Base-by-base conservation (phyloP, 2,888 invertebrate genomes). In the Ischnus inquisitorius region DNA sequence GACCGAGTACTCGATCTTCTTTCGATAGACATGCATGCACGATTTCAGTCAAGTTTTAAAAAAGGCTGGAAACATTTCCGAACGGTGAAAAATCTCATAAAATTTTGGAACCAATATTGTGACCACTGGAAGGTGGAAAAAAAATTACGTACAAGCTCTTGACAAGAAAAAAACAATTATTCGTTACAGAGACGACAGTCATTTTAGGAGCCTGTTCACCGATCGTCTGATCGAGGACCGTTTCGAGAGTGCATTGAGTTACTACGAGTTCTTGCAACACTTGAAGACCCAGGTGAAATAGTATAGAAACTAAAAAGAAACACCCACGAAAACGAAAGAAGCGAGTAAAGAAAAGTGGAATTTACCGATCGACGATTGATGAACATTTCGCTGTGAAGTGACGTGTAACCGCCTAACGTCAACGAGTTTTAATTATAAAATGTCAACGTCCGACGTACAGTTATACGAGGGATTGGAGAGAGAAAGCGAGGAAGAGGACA, bases 231-330 rank as follows among this genome's bases (percentile, higher is more conserved):
- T 99, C 67, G 99, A 99, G 94, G 99, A 99, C 94, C 95, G 99
- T 91, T 96, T 97, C 85, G 99, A 99, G 93, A 97, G 97, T 79
- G 97, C 98, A 75, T 96, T 98, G 94, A 98, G 98, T 88, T 99
- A 99, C 95, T 98, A 98, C 94, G 99, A 99, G 95, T 99, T 99
- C 95, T 95, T 99, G 93, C 99, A 99, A 94, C 98, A 99, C 95
- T 95, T 98, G 90, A 97, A 98, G 94, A 96, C 96, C 90, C 97
- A 97, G 95, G 96, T 98, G 94, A 98, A 98, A 95, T 98, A 97
- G 86, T 88, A 57, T 79, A 60, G 19, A 82, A 64, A 77, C 54
- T 57, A 39, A 67, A 57, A n/a, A 14, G 57, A 46, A 68, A 22
- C 34, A 85, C 82, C 28, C 3, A 57, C 62, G 3, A 28, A 51